Percentiles rank a stretch among this genome's conserved stretches.
phyloP scores from a whole-genome alignment of 2,113 vertebrate species.

The Asarcornis scutulata region DNA sequence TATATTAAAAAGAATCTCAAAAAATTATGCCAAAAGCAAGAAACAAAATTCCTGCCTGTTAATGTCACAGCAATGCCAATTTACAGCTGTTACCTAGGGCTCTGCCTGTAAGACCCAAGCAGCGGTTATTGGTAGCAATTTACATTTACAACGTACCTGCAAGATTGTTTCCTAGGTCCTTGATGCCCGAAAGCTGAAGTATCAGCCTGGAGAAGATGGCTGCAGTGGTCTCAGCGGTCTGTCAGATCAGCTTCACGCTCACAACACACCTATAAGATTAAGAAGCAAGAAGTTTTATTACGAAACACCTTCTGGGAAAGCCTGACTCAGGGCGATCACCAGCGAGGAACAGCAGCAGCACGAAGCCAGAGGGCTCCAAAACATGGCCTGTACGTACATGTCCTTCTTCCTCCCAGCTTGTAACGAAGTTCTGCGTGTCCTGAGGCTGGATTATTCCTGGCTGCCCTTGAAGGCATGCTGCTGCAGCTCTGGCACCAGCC shows the following conservation, averaged over 20 bases:
- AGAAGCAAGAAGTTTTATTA: neutral
- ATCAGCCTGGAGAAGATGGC: neutral
- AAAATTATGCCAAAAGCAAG: neutral
- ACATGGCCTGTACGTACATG: neutral
- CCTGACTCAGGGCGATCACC: neutral
- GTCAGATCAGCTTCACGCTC: neutral
- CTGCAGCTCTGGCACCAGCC: too few relatives aligned
- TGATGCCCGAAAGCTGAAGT: neutral
- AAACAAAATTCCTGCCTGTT: neutral
- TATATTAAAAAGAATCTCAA: neutral
- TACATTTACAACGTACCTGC: neutral
- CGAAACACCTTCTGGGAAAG: fast-evolving
- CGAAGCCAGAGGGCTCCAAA: neutral
- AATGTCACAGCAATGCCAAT: neutral
- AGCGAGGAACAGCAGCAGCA: neutral
- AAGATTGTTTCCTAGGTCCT: neutral
- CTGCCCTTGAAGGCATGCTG: too few relatives aligned
- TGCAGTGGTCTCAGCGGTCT: neutral
- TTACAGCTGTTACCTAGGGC: fast-evolving
- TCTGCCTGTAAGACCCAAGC: neutral
- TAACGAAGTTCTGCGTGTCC: neutral
- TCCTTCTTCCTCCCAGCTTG: neutral
- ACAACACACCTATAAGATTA: neutral
- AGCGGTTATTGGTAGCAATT: neutral
- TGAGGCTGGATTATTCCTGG: too few relatives aligned